phyloP scores from a whole-genome alignment of 2,797 vertebrate genomes.

The Enteromius thamalakanensis region DNA sequence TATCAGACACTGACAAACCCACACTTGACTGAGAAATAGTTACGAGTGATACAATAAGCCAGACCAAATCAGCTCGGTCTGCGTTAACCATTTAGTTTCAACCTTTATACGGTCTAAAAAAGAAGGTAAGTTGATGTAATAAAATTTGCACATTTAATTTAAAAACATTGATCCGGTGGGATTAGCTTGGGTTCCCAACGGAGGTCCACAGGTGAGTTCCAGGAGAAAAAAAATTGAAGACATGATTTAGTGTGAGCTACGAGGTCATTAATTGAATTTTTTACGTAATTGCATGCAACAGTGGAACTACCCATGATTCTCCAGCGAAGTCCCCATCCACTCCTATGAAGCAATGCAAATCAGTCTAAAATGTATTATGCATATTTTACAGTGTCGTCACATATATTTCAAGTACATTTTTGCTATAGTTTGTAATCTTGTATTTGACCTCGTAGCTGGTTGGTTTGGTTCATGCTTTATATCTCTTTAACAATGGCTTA shows the following conservation, averaged over 20 bases:
- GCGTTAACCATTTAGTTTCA: background rate
- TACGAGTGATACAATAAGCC: slow-evolving; percentile 44
- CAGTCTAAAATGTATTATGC: background rate
- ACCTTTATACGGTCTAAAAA: background rate
- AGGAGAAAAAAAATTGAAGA: background rate
- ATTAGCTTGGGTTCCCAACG: background rate
- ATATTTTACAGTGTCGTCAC: background rate
- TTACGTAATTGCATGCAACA: background rate
- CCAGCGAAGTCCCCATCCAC: background rate
- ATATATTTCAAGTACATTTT: background rate
- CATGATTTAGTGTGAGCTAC: background rate
- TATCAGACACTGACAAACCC: slow-evolving; percentile 49
- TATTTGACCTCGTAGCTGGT: background rate
- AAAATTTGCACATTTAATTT: background rate
- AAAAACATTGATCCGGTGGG: background rate
- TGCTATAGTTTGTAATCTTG: background rate
- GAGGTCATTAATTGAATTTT: background rate
- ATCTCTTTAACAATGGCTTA: background rate
- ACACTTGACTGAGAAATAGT: slow-evolving; percentile 21
- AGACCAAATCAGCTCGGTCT: slow-evolving; percentile 31
- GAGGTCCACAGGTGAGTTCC: background rate
- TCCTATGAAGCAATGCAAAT: background rate
- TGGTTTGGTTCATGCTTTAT: background rate
- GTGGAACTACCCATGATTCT: too few species aligned
- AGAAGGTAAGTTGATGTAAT: background rate